Evolutionary conservation across 2,113 vertebrate genomes (phyloP), one percentile per base, ranked within the genome.

Genomic region (Dicaeum eximium): DNA sequence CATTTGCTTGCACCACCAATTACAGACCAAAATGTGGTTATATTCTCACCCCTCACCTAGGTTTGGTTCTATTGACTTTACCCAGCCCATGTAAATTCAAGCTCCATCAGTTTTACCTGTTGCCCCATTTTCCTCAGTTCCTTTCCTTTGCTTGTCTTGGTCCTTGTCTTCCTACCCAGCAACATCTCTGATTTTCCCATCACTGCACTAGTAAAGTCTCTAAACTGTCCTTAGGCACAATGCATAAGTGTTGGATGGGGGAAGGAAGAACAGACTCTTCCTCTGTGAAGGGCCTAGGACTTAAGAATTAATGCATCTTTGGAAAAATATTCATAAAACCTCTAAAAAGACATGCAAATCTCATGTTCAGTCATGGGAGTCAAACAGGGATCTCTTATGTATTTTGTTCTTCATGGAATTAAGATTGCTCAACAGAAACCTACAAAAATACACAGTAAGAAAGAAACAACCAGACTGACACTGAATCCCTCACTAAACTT

Each of bases 321-420:
- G 28, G 38, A 93, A 84, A 86, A 62, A 42, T 72, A 94, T 92
- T 83, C 64, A 88, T 82, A 57, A 90, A 88, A 66, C 64, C 47
- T 94, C 80, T 96, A 86, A 91, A 87, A 95, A 86, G 81, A 54
- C 67, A 86, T 82, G 89, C 90, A 95, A 97, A 95, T 95, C 40
- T 70, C 38, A 71, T 48, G 31, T 58, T 85, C 90, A 93, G 54
- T 70, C 53, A 64, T 66, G 53, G 69, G 64, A 90, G 22, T 44
- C 56, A 69, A 90, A 54, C 47, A 62, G 38, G 42, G 65, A 69
- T 79, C 66, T 62, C 54, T 42, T 37, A 22, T 2, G 4, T 3
- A 7, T 23, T 64, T 88, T 61, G 25, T 84, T 75, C 51, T 64
- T 69, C 35, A n/a, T 15, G 19, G 33, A 69, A 60, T 33, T 73